Evolutionary conservation across 2,888 invertebrate species (phyloP), one percentile per base, ranked within the genome.

Genomic region (Mythimna vitellina): DNA sequence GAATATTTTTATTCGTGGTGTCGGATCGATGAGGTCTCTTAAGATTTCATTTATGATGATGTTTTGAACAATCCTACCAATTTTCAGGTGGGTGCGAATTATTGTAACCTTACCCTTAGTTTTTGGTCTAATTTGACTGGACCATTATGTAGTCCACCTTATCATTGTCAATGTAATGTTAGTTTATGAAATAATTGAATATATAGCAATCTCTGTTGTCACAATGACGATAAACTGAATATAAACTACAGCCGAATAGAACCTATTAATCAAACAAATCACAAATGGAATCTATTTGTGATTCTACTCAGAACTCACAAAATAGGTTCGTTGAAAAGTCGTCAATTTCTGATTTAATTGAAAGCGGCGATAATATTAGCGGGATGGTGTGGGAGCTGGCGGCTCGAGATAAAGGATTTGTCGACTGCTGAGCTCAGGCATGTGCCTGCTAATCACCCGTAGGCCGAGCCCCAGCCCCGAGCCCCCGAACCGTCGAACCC

Each of bases 381-480:
- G 85, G 81, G 78, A 82, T 81, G 85, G 70, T 70, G 73, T 42
- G 65, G 64, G 70, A 61, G 85, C 93, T 92, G 93, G 81, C 83
- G 73, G 78, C 70, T 82, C 78, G 87, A 92, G 93, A 93, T 93
- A 93, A 92, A 93, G 90, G 92, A 90, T 91, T 93, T 88, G 88
- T 86, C 88, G 83, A 81, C 85, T 87, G 85, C 86, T 88, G 87
- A 81, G 82, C 86, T 88, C 86, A 81, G 84, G 87, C 90, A 88
- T 88, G 87, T 88, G 89, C 86, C 84, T 80, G 82, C 90, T 90
- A 91, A 92, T 91, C 86, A 69, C 82, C 82, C 79, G 83, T 88
- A 87, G 86, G 77, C 80, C 78, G 79, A 79, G 75, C 85, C 84
- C 85, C 35, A 61, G 22, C 62, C 20, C 76, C 74, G 74, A 82